phyloP scores from a whole-genome alignment of 53 echinoderm and acorn worm species.

The Echinarachnius parma region DNA sequence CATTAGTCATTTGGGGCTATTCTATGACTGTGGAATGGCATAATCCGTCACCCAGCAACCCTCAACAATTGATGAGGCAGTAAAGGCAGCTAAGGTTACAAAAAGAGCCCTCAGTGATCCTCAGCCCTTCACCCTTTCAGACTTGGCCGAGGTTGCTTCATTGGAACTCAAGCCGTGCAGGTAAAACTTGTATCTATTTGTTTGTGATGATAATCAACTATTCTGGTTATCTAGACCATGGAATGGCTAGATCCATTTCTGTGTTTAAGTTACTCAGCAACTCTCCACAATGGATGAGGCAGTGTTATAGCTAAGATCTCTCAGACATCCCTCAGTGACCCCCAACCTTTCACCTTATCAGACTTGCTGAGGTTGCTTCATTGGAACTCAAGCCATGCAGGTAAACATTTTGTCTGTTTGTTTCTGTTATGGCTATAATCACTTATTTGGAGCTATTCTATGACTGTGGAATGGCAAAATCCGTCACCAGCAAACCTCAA shows the following conservation, averaged over 20 bases:
- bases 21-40: background rate
- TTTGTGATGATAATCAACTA: no score
- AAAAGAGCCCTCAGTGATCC: constrained; percentile 13
- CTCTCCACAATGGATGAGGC: no score
- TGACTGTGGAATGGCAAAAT: no score
- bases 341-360: constrained; percentile 36
- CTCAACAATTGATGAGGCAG: no score
- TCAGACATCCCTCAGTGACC: constrained; percentile 25
- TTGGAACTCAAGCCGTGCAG: constrained; percentile 46
- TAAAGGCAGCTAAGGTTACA: no score
- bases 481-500: background rate
- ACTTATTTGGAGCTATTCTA: no score
- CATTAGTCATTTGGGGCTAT: background rate
- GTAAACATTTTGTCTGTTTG: background rate
- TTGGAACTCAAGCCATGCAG: constrained; percentile 46
- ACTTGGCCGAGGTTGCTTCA: constrained; percentile 46
- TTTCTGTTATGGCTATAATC: background rate
- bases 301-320: no score
- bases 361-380: constrained; percentile 46
- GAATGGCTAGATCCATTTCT: no score
- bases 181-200: no score
- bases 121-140: constrained; percentile 37
- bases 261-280: no score
- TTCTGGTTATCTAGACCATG: no score
- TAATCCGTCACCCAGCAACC: no score